A percentile compares a stretch with the other conserved stretches of the same genome.
phyloP scores from a whole-genome alignment of 2,797 vertebrate species.

The Peromyscus melanophrys region DNA sequence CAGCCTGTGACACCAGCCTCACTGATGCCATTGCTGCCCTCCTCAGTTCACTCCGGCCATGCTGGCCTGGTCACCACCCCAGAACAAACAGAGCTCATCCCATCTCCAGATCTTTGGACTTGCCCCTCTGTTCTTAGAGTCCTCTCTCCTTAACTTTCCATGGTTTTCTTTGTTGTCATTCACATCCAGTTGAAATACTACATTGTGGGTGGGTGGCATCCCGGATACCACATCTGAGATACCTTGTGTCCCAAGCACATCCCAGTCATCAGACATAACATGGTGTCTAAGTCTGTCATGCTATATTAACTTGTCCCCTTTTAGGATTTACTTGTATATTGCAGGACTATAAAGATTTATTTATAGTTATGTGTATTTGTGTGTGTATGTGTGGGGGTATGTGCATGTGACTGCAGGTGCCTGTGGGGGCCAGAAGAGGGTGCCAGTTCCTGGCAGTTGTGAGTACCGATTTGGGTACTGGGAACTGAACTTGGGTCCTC shows the following conservation, averaged over 20 bases:
- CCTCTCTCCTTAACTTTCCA: conserved; percentile 4
- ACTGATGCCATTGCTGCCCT: neutral
- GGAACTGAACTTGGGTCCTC: neutral
- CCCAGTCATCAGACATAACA: neutral
- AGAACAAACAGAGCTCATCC: neutral
- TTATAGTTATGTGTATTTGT: neutral
- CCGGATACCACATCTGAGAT: conserved; percentile 4
- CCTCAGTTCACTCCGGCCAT: neutral
- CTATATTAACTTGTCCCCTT: conserved; percentile 32
- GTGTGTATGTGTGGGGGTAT: neutral
- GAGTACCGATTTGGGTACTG: neutral
- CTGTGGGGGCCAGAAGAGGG: neutral
- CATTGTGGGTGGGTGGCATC: neutral
- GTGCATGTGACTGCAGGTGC: neutral
- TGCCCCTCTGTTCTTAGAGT: neutral
- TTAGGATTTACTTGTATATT: neutral
- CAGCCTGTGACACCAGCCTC: neutral
- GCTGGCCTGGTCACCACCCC: neutral
- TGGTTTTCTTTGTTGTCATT: conserved; percentile 3
- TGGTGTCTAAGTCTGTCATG: neutral
- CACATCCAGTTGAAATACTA: neutral
- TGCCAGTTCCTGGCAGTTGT: neutral
- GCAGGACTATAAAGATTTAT: neutral
- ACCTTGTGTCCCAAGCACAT: neutral
- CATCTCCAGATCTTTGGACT: neutral